phyloP scores from a whole-genome alignment of 2,888 invertebrate species.

The Chloroclysta siterata region DNA sequence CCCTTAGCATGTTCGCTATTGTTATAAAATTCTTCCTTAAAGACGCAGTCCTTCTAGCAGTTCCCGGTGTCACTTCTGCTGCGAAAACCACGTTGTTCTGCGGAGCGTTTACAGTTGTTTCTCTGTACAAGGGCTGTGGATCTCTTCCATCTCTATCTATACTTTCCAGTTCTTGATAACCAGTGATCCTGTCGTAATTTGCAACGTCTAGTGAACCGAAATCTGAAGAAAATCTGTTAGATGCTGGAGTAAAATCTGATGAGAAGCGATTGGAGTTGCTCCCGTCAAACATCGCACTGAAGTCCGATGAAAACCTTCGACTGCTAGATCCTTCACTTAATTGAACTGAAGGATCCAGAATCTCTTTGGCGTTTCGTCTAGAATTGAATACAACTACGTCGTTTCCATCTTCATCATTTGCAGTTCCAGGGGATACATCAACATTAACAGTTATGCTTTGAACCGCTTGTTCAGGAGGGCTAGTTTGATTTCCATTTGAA shows the following conservation, averaged over 20 bases:
- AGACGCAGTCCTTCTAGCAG: constrained; percentile 72
- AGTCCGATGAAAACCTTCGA: constrained; percentile 60
- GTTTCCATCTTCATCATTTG: constrained; percentile 67
- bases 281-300: constrained; percentile 53
- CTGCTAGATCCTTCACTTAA: constrained; percentile 57
- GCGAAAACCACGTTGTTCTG: constrained; percentile 66
- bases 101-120: constrained; percentile 80
- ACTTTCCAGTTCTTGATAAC: constrained; percentile 73
- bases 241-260: constrained; percentile 48
- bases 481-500: constrained; percentile 63
- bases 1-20: constrained; percentile 70
- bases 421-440: constrained; percentile 45
- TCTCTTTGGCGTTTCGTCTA: constrained; percentile 68
- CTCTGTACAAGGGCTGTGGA: constrained; percentile 84
- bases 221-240: constrained; percentile 67
- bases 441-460: constrained; percentile 34
- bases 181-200: constrained; percentile 59
- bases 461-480: constrained; percentile 33
- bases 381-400: constrained; percentile 78
- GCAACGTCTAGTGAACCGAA: constrained; percentile 66
- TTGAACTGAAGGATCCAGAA: constrained; percentile 69
- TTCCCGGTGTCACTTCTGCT: constrained; percentile 68
- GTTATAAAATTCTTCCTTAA: constrained; percentile 77
- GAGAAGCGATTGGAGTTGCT: constrained; percentile 48
- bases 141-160: constrained; percentile 69